These are phyloP conservation scores for Tineola bisselliella DNA, from an alignment of 2,888 invertebrate genomes.

Conservation along the genomic window DNA sequence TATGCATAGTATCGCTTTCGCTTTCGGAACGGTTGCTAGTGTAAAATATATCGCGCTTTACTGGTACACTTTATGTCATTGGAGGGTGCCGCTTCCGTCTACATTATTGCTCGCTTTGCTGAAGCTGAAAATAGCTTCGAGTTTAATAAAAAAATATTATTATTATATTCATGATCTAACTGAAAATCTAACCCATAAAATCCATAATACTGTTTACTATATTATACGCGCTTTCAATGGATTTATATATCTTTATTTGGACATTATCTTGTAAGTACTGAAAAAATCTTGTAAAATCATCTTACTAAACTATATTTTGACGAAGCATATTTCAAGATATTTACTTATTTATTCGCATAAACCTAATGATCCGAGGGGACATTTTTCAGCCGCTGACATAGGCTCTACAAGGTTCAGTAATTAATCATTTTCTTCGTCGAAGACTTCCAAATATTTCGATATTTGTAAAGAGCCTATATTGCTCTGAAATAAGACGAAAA, in stretches of 20 bases:
- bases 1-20: too few relatives aligned
- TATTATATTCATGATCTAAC: background rate
- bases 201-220: background rate
- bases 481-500: background rate
- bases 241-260: too few relatives aligned
- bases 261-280: too few relatives aligned
- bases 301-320: background rate
- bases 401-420: background rate
- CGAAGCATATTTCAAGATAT: background rate
- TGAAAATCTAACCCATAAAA: background rate
- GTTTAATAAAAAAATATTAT: background rate
- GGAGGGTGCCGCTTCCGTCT: background rate
- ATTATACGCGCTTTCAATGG: too few relatives aligned
- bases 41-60: background rate
- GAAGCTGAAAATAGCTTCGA: background rate
- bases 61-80: too few relatives aligned
- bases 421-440: background rate
- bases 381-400: background rate
- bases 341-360: background rate
- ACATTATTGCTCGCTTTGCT: background rate
- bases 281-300: background rate
- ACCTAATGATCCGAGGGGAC: background rate
- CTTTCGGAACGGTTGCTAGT: too few relatives aligned
- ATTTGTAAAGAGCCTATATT: background rate
- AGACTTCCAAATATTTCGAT: background rate